Conservation (phyloP, 2,888 invertebrate species). For the Pyrrhosoma nymphula region DNA sequence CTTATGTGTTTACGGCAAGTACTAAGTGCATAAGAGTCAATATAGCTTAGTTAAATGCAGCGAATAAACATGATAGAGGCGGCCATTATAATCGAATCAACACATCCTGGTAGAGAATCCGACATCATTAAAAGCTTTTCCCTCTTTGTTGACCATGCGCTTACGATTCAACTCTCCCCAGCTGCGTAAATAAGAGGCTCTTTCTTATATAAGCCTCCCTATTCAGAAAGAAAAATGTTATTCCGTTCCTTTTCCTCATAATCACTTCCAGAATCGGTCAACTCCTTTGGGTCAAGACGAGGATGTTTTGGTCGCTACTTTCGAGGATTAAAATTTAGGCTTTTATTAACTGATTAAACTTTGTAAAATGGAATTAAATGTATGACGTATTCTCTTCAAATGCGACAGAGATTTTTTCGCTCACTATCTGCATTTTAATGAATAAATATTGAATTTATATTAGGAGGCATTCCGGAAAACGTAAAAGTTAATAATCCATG, state of each 20-base stretch:
- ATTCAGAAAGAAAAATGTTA: neutral
- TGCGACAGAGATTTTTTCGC: too few species aligned
- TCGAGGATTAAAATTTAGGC: too few species aligned
- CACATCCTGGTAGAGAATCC: neutral
- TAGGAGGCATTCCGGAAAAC: too few species aligned
- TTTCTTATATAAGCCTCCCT: neutral
- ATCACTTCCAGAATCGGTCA: neutral
- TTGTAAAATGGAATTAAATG: too few species aligned
- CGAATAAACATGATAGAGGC: neutral
- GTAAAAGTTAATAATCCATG: too few species aligned
- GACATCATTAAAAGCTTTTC: neutral
- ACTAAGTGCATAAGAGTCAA: neutral
- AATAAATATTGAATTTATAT: too few species aligned
- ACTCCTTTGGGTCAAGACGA: neutral
- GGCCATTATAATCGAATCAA: neutral
- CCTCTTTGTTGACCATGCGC: neutral
- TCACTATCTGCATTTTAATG: too few species aligned
- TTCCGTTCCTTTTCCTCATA: neutral
- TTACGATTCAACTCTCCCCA: neutral
- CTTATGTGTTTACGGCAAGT: too few species aligned
- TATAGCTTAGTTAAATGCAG: neutral
- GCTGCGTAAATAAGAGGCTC: neutral
- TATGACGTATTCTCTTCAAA: too few species aligned
- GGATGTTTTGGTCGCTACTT: too few species aligned
- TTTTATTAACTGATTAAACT: too few species aligned